These are phyloP conservation scores for Aurelia sp. DNA, from an alignment of 30 jellyfish, hydroid and myxozoan genomes.

Conservation along the genomic window DNA sequence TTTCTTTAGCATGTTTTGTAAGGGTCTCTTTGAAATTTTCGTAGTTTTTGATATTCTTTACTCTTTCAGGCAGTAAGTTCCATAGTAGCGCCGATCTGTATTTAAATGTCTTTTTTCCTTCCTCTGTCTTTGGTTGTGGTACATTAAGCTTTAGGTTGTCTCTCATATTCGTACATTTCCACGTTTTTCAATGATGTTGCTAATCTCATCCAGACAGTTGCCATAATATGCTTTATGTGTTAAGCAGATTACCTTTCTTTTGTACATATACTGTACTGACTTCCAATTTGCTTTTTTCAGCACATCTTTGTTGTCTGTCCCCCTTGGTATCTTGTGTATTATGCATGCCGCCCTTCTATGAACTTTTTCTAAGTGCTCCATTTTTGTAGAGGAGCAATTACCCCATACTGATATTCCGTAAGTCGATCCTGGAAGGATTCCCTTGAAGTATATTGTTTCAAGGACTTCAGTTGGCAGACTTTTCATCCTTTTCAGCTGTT, in stretches of 20 bases:
- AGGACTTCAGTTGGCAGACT: no score
- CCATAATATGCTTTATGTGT: constrained; percentile 30
- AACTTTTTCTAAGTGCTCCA: neutral
- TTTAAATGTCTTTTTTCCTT: neutral
- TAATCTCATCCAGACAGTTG: constrained; percentile 17
- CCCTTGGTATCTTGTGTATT: neutral
- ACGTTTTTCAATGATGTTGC: constrained; percentile 12
- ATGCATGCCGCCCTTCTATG: constrained; percentile 15
- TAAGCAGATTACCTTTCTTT: constrained; percentile 23
- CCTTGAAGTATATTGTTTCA: no score
- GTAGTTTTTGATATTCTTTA: neutral
- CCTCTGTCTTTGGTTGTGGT: constrained; percentile 30
- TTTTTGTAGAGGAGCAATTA: constrained; percentile 2
- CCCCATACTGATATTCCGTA: constrained; percentile 12
- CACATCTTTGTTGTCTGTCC: constrained; percentile 11
- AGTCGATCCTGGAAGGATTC: neutral
- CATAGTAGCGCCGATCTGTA: constrained; percentile 12
- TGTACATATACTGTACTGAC: constrained; percentile 36
- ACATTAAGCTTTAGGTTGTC: constrained; percentile 15
- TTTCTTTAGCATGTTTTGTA: neutral
- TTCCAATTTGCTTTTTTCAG: constrained; percentile 9
- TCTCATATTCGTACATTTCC: neutral
- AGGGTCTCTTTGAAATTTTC: neutral
- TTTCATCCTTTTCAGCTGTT: no score
- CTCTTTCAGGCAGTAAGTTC: constrained; percentile 8